phyloP scores from a whole-genome alignment of 2,888 invertebrate genomes.

The Sthenelais limicola region DNA sequence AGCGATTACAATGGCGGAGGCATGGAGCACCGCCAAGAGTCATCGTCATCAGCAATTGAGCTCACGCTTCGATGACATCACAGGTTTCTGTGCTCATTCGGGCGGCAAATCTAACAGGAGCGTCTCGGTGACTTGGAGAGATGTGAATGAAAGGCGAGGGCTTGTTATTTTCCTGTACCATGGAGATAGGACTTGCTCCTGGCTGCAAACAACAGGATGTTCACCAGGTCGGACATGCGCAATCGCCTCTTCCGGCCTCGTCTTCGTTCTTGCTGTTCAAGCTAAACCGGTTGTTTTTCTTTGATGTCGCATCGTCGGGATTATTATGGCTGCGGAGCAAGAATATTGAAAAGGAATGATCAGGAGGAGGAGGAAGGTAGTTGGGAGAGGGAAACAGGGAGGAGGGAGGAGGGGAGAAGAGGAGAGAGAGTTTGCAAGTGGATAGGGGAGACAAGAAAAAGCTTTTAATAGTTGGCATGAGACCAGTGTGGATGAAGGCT shows the following conservation, averaged over 20 bases:
- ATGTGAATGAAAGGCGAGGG: no score
- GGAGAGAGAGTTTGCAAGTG: no score
- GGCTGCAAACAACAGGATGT: slow-evolving; percentile 24
- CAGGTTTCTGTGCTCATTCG: slow-evolving; percentile 29
- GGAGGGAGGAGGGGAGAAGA: no score
- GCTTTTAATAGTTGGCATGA: no score
- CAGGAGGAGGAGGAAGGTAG: no score
- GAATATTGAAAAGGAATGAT: no score
- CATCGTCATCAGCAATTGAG: slow-evolving; percentile 31
- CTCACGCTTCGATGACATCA: slow-evolving; percentile 34
- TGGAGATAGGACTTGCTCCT: slow-evolving; percentile 18
- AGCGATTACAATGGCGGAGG: slow-evolving; percentile 9
- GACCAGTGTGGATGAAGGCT: no score
- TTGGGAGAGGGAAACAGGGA: no score
- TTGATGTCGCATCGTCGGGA: slow-evolving; percentile 28
- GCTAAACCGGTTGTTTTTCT: slow-evolving; percentile 26
- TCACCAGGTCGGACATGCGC: slow-evolving; percentile 22
- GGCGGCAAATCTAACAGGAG: slow-evolving; percentile 21
- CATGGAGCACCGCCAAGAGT: slow-evolving; percentile 11
- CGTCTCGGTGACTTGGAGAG: slow-evolving; percentile 4
- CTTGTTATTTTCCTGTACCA: no score
- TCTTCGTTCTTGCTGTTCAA: no score
- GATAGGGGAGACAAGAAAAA: no score
- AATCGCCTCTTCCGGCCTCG: slow-evolving; percentile 19
- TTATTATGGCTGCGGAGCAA: no score